These are phyloP conservation scores for Thaumetopoea pityocampa DNA, from an alignment of 1,140 invertebrate species.

Conservation along the genomic window DNA sequence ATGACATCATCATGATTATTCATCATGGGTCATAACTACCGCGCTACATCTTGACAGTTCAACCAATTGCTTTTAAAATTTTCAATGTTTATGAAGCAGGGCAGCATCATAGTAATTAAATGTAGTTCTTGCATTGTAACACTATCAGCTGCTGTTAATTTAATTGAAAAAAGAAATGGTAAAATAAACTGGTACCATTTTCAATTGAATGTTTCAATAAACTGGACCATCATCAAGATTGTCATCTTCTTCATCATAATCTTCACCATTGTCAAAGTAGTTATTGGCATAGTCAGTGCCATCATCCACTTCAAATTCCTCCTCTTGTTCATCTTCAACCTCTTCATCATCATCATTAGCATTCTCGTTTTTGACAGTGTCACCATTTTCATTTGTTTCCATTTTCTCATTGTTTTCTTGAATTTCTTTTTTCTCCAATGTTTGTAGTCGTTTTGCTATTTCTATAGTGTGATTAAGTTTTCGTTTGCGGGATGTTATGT, in stretches of 20 bases:
- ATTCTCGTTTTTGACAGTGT: slow-evolving; percentile 46
- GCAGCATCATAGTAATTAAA: no score
- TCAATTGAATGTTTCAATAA: slow-evolving; percentile 33
- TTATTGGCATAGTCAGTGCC: slow-evolving; percentile 83
- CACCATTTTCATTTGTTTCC: slow-evolving; percentile 45
- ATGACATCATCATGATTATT: no score
- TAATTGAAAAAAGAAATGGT: neutral
- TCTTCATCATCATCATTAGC: slow-evolving; percentile 62
- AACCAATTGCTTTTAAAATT: no score
- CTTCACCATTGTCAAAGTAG: slow-evolving; percentile 93
- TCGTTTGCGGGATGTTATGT: slow-evolving; percentile 39
- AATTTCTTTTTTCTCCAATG: slow-evolving; percentile 66
- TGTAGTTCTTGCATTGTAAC: neutral
- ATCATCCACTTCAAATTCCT: slow-evolving; percentile 72
- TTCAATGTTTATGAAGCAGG: no score
- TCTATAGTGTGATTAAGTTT: slow-evolving; percentile 57
- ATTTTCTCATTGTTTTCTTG: slow-evolving; percentile 31
- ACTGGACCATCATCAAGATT: slow-evolving; percentile 85
- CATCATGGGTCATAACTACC: no score
- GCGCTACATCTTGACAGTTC: no score
- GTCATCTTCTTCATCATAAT: slow-evolving; percentile 90
- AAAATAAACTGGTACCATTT: neutral
- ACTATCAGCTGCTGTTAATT: slow-evolving; percentile 2
- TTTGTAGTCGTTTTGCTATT: slow-evolving; percentile 62
- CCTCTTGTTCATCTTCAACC: slow-evolving; percentile 68